Evolutionary conservation across 35 echinoderm and acorn worm genomes (phyloP), one percentile per base, ranked within the genome.

Genomic region (Strongylocentrotus purpuratus): DNA sequence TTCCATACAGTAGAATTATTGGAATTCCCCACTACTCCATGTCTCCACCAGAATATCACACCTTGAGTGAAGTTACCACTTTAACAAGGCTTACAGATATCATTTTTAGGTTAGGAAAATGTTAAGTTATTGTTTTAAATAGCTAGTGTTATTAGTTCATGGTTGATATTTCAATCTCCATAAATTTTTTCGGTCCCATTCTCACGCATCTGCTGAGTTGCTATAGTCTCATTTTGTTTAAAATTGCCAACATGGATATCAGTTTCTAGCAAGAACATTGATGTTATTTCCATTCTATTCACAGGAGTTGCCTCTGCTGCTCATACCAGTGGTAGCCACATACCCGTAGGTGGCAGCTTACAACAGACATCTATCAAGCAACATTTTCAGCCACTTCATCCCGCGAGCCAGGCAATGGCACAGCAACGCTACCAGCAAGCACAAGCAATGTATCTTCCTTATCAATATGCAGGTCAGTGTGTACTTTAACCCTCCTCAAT

Each of bases 381-480:
- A 92, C 59, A 92, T 58, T 55, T 46, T 12, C 50, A 28, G 35
- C 95, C 61, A 86, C 13, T 41, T 2, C 33, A 93, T 33, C 28
- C 58, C 11, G 35, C 33, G 18, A 78, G 28, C 65, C 65, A 78
- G 20, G 65, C 65, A 22, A 7, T 22, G 65, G 28, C 65, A 5
- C 65, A 78, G 25, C 65, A 78, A 85, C 15, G 59, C 9, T 65
- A 48, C 71, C 86, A 88, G 31, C 94, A 95, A 22, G 17, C 48
- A 31, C 92, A 65, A 94, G 28, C 95, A 60, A 91, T 85, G 32
- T 94, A 32, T 61, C 91, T 96, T 89, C 45, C 95, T 9, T 98
- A 99, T 33, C 98, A 99, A 87, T 98, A 97, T 96, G 98, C 98
- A 90, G 97, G 98, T 99, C 46, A 94, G 78, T 61, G 10, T 46